Evolutionary conservation across 2,888 invertebrate genomes (phyloP).

Genomic region (Nowickia ferox): DNA sequence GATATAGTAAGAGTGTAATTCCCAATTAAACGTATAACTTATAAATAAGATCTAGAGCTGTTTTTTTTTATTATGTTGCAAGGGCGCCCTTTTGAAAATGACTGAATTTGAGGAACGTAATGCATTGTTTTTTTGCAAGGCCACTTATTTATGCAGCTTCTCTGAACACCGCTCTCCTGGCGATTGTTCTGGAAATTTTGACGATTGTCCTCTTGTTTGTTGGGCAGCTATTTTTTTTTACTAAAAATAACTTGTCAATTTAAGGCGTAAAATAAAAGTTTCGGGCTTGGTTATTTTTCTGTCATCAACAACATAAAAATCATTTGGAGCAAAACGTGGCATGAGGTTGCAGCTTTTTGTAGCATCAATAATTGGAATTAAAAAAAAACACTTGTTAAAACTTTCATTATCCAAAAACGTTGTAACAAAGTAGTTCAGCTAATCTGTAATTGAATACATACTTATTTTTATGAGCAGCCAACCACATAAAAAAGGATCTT

Average conservation of each 20-base stretch:
- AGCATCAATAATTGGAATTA: neutral
- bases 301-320: neutral
- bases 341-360: neutral
- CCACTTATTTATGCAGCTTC: too few relatives aligned
- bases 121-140: too few relatives aligned
- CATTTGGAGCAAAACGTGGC: neutral
- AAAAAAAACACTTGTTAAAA: neutral
- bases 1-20: too few relatives aligned
- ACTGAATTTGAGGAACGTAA: too few relatives aligned
- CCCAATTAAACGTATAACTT: too few relatives aligned
- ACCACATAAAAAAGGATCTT: neutral
- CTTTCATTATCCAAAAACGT: conserved; percentile 10
- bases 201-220: neutral
- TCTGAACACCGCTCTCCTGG: too few relatives aligned
- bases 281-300: neutral
- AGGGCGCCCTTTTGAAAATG: too few relatives aligned
- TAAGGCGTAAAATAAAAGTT: conserved; percentile 1
- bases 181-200: too few relatives aligned
- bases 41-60: too few relatives aligned
- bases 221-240: neutral
- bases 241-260: conserved; percentile 7
- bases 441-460: neutral
- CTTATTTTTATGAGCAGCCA: neutral
- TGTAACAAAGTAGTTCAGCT: neutral
- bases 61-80: too few relatives aligned